Conservation (phyloP, 2,888 invertebrate genomes). For the Dinocampus coccinellae region DNA sequence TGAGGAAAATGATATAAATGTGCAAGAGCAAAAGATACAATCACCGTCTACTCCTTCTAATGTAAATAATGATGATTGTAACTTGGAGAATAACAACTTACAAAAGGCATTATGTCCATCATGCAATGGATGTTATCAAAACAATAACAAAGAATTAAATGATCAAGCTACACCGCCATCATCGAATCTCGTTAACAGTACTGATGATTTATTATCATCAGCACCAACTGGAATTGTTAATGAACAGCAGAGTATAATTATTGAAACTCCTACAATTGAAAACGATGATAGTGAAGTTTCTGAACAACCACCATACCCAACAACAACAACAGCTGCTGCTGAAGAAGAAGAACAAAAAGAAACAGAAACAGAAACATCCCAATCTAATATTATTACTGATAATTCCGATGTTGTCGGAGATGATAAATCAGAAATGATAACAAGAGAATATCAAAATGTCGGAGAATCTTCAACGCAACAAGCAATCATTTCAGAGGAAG, state of each 20-base stretch:
- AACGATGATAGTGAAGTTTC: neutral
- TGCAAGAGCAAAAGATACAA: neutral
- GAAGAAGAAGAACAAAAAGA: no score
- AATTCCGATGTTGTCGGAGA: no score
- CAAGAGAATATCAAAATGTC: neutral
- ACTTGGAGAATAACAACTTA: neutral
- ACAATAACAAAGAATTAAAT: neutral
- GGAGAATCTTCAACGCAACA: neutral
- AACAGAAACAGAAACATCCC: no score
- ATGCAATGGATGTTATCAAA: neutral
- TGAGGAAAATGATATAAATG: neutral
- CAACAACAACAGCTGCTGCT: neutral
- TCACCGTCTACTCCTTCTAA: neutral
- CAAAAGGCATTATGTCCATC: neutral
- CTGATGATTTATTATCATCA: neutral
- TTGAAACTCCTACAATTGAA: neutral
- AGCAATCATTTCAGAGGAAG: no score
- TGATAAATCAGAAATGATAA: neutral
- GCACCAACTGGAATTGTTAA: neutral
- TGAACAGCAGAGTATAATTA: neutral
- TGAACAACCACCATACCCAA: neutral
- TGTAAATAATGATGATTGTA: neutral
- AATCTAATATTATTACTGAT: no score
- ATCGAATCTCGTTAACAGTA: neutral
- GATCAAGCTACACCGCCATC: neutral